Conservation (phyloP, 2,888 invertebrate genomes). For the Diaphora mendica region DNA sequence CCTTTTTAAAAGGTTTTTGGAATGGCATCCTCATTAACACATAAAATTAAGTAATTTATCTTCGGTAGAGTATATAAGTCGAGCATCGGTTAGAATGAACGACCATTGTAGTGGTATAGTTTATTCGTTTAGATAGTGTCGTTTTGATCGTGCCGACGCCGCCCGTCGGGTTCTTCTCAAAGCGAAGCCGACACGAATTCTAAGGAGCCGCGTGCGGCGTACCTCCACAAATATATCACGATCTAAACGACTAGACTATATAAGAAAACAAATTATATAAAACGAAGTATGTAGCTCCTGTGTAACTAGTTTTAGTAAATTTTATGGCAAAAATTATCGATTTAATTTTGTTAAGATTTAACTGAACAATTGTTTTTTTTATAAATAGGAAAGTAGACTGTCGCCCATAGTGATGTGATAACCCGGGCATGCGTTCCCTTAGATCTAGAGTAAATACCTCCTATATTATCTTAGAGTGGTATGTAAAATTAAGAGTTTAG, state of each 20-base stretch:
- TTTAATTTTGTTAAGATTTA: too few relatives aligned
- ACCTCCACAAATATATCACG: too few relatives aligned
- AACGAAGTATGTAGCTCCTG: too few relatives aligned
- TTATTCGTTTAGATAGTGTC: too few relatives aligned
- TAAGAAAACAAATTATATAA: neutral
- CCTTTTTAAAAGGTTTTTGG: slow-evolving; percentile 84
- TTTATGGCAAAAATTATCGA: too few relatives aligned
- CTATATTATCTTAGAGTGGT: neutral
- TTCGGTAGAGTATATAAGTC: slow-evolving; percentile 44
- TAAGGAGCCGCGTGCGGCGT: too few relatives aligned
- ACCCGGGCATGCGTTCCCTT: neutral
- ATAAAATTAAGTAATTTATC: slow-evolving; percentile 56
- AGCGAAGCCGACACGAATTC: too few relatives aligned
- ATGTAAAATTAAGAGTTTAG: neutral
- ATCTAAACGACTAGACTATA: too few relatives aligned
- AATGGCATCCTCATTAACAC: slow-evolving; percentile 78
- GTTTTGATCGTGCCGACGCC: too few relatives aligned
- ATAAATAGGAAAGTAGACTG: neutral
- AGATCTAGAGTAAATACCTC: neutral
- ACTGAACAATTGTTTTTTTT: neutral
- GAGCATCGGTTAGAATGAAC: slow-evolving; percentile 22
- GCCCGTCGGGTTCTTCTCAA: too few relatives aligned
- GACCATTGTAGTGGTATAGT: slow-evolving; percentile 37
- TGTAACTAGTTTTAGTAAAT: neutral
- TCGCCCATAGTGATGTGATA: neutral